These are phyloP conservation scores for Pelvicachromis taeniatus DNA, from an alignment of 2,113 vertebrate genomes.

Conservation along the genomic window DNA sequence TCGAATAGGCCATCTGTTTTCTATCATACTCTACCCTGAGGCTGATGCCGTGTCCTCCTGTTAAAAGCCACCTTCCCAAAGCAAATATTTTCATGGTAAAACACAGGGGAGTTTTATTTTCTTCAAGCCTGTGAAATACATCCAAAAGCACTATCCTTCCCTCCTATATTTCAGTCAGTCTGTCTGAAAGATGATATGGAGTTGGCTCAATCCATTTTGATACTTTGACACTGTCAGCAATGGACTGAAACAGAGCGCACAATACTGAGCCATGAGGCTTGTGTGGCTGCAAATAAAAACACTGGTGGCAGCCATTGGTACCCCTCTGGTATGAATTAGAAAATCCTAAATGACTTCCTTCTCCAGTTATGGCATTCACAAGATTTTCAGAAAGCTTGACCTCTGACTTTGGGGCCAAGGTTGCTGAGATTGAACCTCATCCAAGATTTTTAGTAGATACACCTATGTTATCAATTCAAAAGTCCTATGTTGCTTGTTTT, in stretches of 20 bases:
- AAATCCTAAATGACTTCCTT: neutral
- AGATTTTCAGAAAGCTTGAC: neutral
- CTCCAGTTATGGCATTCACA: neutral
- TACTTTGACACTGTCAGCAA: constrained; percentile 1
- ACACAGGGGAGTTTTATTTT: constrained; percentile 2
- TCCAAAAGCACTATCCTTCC: constrained; percentile 27
- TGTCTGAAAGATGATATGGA: neutral
- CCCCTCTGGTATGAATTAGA: neutral
- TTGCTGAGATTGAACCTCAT: neutral
- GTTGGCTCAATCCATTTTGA: neutral
- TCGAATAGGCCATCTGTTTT: constrained; percentile 51
- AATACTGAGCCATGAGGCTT: neutral
- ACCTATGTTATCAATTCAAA: neutral
- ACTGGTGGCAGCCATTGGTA: neutral
- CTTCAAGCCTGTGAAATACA: constrained; percentile 23
- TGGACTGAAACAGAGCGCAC: neutral
- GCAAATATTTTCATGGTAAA: constrained; percentile 55
- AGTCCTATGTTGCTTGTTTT: neutral
- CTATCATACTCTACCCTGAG: constrained; percentile 27
- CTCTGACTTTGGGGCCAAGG: neutral
- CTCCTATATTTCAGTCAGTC: neutral
- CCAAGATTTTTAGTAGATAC: fast-evolving
- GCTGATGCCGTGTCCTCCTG: constrained; percentile 23
- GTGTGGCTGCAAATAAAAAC: neutral
- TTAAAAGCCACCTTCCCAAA: constrained; percentile 45